Evolutionary conservation across 2,797 vertebrate genomes (phyloP), one percentile per base, ranked within the genome.

Genomic region (Prunella strophiata): DNA sequence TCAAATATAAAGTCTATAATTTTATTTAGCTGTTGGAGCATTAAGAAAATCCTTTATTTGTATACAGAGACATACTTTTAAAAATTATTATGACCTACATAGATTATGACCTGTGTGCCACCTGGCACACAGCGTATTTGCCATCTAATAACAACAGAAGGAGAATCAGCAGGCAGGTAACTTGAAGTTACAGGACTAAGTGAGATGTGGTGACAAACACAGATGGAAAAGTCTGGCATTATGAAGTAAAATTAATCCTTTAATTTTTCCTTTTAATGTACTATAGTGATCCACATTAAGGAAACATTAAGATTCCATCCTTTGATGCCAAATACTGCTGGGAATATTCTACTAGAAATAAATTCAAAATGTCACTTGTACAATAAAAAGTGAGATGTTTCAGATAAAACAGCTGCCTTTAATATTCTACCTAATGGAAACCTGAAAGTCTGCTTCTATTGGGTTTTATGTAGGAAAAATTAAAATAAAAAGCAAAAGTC

Each of bases 141-240:
- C 91, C 92, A 70, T 90, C 92, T 92, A 94, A 86, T 91, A 95
- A 95, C 79, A 96, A 90, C 96, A 97, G 95, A 96, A 96, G 96
- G 96, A 86, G 51, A 95, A 82, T 88, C 94, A 96, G 96, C 94
- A 97, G 94, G 96, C 91, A 89, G 82, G 87, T 81, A 95, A 93
- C 91, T 86, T 85, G 63, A 52, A 93, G 73, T 80, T 92, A 83
- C 79, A 95, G 66, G 89, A 86, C 73, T 86, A 90, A 96, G 92
- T 78, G 81, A 95, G 81, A 89, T 65, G 83, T 67, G 74, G 82
- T 93, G 86, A 94, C 81, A 96, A 84, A 85, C 94, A 91, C 93
- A 96, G 96, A 96, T 85, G 93, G 95, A 96, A 82, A 96, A 94
- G 27, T 23, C 82, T 96, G 91, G 78, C 85, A 80, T 93, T 78